phyloP scores from a whole-genome alignment of 64 coral and sea anemone species.

The Catalaphyllia jardinei region DNA sequence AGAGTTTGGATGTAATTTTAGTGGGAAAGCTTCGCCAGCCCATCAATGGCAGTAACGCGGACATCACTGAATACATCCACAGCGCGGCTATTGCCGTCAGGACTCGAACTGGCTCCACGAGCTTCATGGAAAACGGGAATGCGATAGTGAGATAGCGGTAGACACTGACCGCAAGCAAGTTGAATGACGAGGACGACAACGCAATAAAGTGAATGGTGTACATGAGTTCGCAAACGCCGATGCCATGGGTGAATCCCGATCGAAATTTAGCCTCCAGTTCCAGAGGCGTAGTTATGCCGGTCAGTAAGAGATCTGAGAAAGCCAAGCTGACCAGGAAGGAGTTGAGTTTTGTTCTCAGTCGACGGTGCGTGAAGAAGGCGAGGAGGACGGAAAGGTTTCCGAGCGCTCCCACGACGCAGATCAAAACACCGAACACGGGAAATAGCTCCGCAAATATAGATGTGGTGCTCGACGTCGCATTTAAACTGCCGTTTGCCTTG shows the following conservation, averaged over 20 bases:
- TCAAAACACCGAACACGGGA: constrained; percentile 27
- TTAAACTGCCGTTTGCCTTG: not conserved
- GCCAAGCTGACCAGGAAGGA: constrained; percentile 60
- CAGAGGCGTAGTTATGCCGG: constrained; percentile 23
- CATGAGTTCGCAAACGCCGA: constrained; percentile 40
- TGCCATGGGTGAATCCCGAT: constrained; percentile 34
- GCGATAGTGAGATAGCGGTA: constrained; percentile 64
- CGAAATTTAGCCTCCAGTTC: constrained; percentile 50
- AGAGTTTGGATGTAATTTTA: not conserved
- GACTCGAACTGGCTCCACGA: constrained; percentile 8
- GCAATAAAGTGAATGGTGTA: constrained; percentile 43
- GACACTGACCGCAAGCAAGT: constrained; percentile 43
- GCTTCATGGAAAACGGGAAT: constrained; percentile 41
- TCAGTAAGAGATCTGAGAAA: constrained; percentile 35
- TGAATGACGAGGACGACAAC: constrained; percentile 52
- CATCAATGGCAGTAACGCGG: constrained; percentile 34
- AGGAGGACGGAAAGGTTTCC: constrained; percentile 51
- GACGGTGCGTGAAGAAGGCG: constrained; percentile 46
- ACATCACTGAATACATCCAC: constrained; percentile 48
- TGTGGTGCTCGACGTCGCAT: not conserved
- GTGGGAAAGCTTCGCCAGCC: constrained; percentile 46
- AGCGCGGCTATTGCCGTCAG: not conserved
- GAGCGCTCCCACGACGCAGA: constrained; percentile 7
- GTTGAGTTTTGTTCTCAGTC: constrained; percentile 62
- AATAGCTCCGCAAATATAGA: constrained; percentile 27